phyloP scores from a whole-genome alignment of 2,113 vertebrate genomes.

The Spheniscus mendiculus region DNA sequence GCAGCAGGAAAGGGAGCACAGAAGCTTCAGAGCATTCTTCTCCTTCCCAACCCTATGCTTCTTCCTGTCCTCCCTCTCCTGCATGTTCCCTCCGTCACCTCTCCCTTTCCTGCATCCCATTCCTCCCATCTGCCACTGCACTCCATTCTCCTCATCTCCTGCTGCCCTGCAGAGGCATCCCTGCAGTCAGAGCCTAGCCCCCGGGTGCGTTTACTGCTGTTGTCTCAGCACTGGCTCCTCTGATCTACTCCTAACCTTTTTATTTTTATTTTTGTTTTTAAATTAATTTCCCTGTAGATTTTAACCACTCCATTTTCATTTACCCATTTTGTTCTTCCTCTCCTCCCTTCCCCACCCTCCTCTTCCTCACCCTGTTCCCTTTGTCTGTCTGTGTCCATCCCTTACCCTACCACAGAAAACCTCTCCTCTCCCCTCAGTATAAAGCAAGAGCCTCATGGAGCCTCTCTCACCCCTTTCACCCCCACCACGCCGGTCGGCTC shows the following conservation, averaged over 20 bases:
- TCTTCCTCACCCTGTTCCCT: conserved; percentile 66
- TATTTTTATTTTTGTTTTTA: conserved; percentile 65
- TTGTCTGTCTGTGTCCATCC: conserved; percentile 69
- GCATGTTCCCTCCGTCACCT: conserved; percentile 23
- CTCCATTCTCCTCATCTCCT: not conserved
- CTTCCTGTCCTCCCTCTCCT: conserved; percentile 14
- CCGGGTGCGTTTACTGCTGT: conserved; percentile 26
- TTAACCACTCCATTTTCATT: conserved; percentile 77
- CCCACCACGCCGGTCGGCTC: conserved; percentile 84
- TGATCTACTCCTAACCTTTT: conserved; percentile 62
- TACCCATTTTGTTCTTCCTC: conserved; percentile 74
- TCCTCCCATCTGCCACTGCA: conserved; percentile 29
- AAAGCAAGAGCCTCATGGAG: conserved; percentile 91
- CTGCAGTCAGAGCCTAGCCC: conserved; percentile 39
- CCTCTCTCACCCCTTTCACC: conserved; percentile 90
- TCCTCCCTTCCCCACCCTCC: conserved; percentile 67
- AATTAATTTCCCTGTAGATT: conserved; percentile 72
- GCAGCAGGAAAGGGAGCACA: conserved; percentile 35
- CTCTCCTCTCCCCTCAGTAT: conserved; percentile 87
- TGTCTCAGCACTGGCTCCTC: conserved; percentile 58
- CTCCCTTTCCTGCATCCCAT: not conserved
- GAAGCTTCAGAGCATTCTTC: conserved; percentile 59
- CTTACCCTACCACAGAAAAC: conserved; percentile 81
- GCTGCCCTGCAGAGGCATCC: conserved; percentile 47
- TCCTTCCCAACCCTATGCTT: conserved; percentile 23